Evolutionary conservation across 1,140 invertebrate species (phyloP), one percentile per base, ranked within the genome.

Genomic region (Drosophila rufa): DNA sequence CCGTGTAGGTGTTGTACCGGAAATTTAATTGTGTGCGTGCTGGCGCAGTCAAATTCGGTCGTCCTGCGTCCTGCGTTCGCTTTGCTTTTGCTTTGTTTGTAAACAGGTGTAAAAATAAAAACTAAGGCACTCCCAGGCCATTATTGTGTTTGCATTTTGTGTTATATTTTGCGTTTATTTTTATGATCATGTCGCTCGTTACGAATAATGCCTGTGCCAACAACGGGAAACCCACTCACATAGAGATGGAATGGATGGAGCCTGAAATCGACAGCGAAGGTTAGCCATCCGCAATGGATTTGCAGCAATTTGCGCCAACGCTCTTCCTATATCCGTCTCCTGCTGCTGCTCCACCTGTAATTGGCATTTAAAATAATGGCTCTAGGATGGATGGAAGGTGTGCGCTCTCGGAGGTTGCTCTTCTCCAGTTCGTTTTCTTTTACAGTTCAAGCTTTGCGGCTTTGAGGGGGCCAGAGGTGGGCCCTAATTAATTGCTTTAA

Each of bases 101-200:
- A 90, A 90, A 90, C 85, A 90, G 85, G 85, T 90, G 85, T 90
- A 90, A 82, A 90, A 90, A 90, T 90, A 90, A 90, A 90, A 90
- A 90, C 85, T 87, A 89, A 87, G 84, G 80, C 78, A 87, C 84
- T 87, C 80, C 76, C 66, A 59, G 53, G 50, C 73, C 75, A 75
- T 76, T 66, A 50, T 78, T 86, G 80, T 86, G 81, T 86, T 86
- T 79, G 79, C 76, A 71, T 79, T 84, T 80, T 80, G 74, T 80
- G 73, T 82, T 82, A 82, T 87, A 82, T 87, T 70, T 90, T 90
- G 86, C 86, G 85, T 90, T 90, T 90, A 90, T 90, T 90, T 90
- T 90, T 90, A 90, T 90, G 85, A 90, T 90, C 85, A 90, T 90
- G 85, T 89, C 69, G 78, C 85, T 89, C 85, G 85, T 89, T 90